phyloP scores from a whole-genome alignment of 2,888 invertebrate genomes.

The Sesia apiformis region DNA sequence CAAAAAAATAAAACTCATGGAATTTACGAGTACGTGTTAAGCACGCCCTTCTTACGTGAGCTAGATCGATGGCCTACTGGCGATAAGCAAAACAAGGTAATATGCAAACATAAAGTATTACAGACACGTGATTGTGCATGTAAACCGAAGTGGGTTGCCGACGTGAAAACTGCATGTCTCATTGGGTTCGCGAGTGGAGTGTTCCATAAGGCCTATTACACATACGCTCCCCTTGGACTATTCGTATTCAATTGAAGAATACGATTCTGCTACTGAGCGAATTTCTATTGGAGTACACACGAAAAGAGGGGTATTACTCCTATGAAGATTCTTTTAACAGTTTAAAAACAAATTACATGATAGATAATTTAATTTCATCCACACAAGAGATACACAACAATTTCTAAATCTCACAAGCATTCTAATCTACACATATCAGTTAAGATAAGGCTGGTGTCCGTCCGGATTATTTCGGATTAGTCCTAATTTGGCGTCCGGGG shows the following conservation, averaged over 20 bases:
- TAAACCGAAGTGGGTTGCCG: constrained; percentile 7
- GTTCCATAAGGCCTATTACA: background rate
- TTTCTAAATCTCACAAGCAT: too few species aligned
- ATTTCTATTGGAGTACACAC: too few species aligned
- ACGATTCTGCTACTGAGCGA: too few species aligned
- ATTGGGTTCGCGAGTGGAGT: background rate
- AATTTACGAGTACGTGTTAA: background rate
- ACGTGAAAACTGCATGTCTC: constrained; percentile 5
- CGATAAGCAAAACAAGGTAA: background rate
- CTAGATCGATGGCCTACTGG: constrained; percentile 3
- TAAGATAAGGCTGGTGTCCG: too few species aligned
- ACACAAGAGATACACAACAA: too few species aligned
- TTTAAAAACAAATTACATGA: too few species aligned
- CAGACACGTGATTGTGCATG: constrained; percentile 15
- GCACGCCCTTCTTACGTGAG: background rate
- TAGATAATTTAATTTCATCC: too few species aligned
- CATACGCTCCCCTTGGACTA: background rate
- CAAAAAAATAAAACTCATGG: background rate
- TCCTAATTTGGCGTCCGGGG: too few species aligned
- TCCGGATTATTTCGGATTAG: too few species aligned
- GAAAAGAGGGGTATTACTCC: too few species aligned
- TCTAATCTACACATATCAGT: too few species aligned
- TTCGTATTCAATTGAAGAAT: background rate
- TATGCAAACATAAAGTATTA: background rate
- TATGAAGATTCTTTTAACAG: too few species aligned